Conservation (phyloP, 35 echinoderm and acorn worm genomes). For the Antedon bifida region DNA sequence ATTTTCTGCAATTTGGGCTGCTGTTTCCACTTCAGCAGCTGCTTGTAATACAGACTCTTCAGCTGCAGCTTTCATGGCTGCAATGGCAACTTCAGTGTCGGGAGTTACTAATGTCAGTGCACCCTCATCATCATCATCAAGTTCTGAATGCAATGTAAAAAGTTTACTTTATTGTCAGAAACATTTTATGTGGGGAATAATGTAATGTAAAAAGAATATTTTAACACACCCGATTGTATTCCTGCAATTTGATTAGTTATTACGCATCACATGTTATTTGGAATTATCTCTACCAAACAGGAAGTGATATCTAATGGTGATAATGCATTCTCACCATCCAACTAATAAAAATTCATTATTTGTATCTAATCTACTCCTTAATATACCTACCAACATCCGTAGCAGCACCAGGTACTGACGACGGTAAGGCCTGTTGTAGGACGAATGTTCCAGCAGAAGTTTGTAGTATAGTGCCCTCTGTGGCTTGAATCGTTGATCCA, state of each 20-base stretch:
- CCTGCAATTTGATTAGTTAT: no score
- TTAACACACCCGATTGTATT: no score
- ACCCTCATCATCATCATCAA: constrained; percentile 8
- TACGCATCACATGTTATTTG: no score
- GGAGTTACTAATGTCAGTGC: constrained; percentile 38
- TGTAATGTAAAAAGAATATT: no score
- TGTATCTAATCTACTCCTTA: no score
- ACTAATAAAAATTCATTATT: no score
- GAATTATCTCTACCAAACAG: no score
- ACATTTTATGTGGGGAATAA: no score
- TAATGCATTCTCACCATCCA: no score
- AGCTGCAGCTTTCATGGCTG: constrained; percentile 59
- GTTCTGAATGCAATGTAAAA: constrained; percentile 3
- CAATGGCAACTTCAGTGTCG: constrained; percentile 50
- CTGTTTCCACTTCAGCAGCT: constrained; percentile 16
- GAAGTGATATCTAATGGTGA: no score
- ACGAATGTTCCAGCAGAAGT: neutral
- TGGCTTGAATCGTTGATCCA: neutral
- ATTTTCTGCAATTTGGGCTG: neutral
- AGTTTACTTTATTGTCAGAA: no score
- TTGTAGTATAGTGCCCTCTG: neutral
- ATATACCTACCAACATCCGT: neutral
- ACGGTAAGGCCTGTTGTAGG: neutral
- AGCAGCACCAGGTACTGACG: neutral
- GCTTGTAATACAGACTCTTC: constrained; percentile 39